These are phyloP conservation scores for Troilus luridus DNA, from an alignment of 2,888 invertebrate genomes.

Conservation along the genomic window DNA sequence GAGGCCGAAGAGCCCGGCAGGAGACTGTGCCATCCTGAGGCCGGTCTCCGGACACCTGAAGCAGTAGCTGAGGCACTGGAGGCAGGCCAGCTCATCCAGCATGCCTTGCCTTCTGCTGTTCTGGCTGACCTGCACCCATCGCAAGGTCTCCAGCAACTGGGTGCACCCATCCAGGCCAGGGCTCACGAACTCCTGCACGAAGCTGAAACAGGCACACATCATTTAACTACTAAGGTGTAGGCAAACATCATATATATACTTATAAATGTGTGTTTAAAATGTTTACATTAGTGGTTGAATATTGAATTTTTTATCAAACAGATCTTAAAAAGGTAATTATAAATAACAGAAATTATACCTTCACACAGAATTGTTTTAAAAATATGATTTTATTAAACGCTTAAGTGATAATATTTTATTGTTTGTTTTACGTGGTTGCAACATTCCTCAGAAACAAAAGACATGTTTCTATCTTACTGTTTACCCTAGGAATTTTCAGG, in stretches of 20 bases:
- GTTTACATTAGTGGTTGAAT: too few relatives aligned
- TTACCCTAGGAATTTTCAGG: too few relatives aligned
- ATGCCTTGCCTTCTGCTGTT: conserved; percentile 82
- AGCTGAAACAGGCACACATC: conserved; percentile 75
- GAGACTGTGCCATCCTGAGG: conserved; percentile 81
- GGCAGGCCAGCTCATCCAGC: conserved; percentile 89
- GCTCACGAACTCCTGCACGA: conserved; percentile 92
- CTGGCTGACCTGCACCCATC: conserved; percentile 88
- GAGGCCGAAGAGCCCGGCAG: conserved; percentile 86
- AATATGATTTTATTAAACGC: too few relatives aligned
- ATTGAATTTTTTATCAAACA: neutral
- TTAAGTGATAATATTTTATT: too few relatives aligned
- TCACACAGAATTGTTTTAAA: too few relatives aligned
- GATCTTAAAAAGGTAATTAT: neutral
- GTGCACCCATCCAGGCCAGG: conserved; percentile 91
- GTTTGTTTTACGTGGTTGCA: too few relatives aligned
- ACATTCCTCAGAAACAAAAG: too few relatives aligned
- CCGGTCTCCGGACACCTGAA: conserved; percentile 85
- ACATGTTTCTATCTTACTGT: too few relatives aligned
- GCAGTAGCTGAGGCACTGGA: conserved; percentile 89
- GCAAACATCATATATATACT: too few relatives aligned
- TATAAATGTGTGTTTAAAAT: too few relatives aligned
- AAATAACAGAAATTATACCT: too few relatives aligned
- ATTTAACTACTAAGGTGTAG: neutral
- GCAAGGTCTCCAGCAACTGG: conserved; percentile 85